These are phyloP conservation scores for Cuculus canorus DNA, from an alignment of 2,797 vertebrate genomes.

Conservation along the genomic window DNA sequence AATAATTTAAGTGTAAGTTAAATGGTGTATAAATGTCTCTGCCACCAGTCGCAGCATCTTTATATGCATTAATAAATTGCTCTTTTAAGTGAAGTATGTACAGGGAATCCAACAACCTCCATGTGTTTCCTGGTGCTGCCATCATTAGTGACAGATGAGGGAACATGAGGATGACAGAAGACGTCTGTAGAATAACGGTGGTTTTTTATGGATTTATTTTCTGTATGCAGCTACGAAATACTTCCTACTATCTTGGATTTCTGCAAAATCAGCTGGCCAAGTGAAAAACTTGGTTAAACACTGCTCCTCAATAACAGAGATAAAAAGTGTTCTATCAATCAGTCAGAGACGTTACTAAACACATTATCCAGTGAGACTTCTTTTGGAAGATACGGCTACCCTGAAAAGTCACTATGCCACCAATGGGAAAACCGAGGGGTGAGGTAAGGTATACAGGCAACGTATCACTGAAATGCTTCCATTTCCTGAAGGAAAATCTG, in stretches of 20 bases:
- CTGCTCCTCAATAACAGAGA: background rate
- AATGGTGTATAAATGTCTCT: background rate
- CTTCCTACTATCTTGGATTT: background rate
- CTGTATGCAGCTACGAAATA: background rate
- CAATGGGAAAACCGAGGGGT: background rate
- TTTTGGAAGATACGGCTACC: background rate
- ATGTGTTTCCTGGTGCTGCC: background rate
- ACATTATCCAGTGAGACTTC: background rate
- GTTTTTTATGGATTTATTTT: background rate
- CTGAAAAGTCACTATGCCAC: background rate
- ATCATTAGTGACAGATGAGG: background rate
- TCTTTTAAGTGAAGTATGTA: background rate
- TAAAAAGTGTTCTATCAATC: background rate
- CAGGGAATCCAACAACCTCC: background rate
- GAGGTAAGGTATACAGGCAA: background rate
- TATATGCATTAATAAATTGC: background rate
- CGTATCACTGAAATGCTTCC: background rate
- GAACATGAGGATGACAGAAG: background rate
- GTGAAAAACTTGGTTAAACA: background rate
- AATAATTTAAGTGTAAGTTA: background rate
- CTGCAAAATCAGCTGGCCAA: background rate
- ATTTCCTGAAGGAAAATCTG: constrained; percentile 4
- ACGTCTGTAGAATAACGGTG: background rate
- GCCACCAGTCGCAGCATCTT: background rate
- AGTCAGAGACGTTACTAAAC: background rate